phyloP scores from a whole-genome alignment of 2,797 vertebrate genomes.

The Avahi laniger region DNA sequence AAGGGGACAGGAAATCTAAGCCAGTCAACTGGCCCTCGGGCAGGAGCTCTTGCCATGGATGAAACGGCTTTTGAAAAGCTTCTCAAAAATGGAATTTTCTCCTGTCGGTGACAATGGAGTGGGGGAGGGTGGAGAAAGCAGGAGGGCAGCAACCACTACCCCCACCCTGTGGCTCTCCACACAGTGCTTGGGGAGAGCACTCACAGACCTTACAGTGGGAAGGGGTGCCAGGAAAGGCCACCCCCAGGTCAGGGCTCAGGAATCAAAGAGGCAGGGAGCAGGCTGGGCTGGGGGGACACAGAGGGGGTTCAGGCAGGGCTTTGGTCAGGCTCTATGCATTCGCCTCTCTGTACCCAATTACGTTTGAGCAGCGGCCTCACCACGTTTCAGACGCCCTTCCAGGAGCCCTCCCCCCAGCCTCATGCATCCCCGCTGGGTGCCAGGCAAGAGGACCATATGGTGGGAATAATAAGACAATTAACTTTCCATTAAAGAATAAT shows the following conservation, averaged over 20 bases:
- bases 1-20: not conserved
- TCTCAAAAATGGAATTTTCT: slow-evolving; percentile 47
- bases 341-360: slow-evolving; percentile 41
- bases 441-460: slow-evolving; percentile 85
- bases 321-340: not conserved
- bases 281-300: not conserved
- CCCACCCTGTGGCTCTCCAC: not conserved
- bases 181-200: not conserved
- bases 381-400: slow-evolving; percentile 55
- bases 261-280: not conserved
- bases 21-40: not conserved
- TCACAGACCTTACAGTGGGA: not conserved
- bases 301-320: not conserved
- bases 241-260: not conserved
- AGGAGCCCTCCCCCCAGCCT: slow-evolving; percentile 70
- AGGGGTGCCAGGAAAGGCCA: not conserved
- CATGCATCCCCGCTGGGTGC: slow-evolving; percentile 76
- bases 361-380: not conserved
- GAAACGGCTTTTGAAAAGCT: slow-evolving; percentile 53
- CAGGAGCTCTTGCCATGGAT: not conserved
- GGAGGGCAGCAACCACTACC: not conserved
- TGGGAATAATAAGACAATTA: slow-evolving; percentile 87
- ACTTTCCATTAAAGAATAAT: slow-evolving; percentile 88
- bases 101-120: not conserved
- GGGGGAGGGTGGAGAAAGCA: too few relatives aligned